Base-by-base conservation (phyloP, 2,113 vertebrate genomes). In the Oreocharis arfaki region DNA sequence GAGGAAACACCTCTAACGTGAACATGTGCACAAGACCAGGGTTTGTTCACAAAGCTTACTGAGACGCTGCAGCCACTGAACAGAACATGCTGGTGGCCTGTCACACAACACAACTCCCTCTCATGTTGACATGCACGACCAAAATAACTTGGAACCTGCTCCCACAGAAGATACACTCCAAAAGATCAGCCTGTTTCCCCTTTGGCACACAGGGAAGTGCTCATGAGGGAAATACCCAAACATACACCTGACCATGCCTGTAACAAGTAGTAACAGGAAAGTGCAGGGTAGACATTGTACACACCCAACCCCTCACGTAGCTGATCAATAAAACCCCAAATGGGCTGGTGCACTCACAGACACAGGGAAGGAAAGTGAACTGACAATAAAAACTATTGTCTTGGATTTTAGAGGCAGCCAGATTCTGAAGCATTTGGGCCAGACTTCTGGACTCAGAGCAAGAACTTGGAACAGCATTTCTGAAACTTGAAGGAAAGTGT, bases 31-130 rank as follows among this genome's bases (percentile, higher is more conserved):
- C 50, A 47, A 81, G 53, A 73, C 18, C n/a, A 30, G 57, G 5
- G 81, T 95, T 95, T 89, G 42, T 63, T 86, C 74, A 96, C 74
- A 82, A 75, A 87, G 67, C 70, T 87, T n/a, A 91, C 65, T 53
- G 41, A 69, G 59, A 91, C 89, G 59, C 47, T 65, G 53, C 27
- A 93, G 88, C 55, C 90, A 90, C 86, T 6, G 83, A 74, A 88
- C 50, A 75, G 79, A 92, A 77, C 90, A 87, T 84, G 92, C 90
- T 70, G 69, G 26, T 59, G 84, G 87, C 61, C 77, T 14, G 1
- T 35, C 24, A 35, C 73, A 87, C 84, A 37, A 61, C 68, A 76
- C 24, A 39, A 10, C 75, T 92, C 73, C 80, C 81, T 84, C 86
- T 84, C 87, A 10, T 30, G 73, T 60, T 89, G 64, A 94, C 96